Evolutionary conservation across 2,113 vertebrate genomes (phyloP).

Genomic region (Parus major): DNA sequence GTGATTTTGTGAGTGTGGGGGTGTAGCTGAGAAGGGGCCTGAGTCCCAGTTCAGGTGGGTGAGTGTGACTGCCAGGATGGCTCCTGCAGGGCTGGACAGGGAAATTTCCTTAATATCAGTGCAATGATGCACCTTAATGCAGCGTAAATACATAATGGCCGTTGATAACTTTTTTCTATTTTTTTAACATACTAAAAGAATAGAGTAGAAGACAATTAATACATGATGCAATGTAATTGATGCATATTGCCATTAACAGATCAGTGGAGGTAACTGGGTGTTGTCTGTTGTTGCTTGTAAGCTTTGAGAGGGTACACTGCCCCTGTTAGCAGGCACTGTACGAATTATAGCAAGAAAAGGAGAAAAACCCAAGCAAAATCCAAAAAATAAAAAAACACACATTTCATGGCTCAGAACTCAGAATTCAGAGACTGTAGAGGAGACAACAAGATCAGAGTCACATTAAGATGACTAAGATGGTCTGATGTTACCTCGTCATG

Average conservation of each 20-base stretch:
- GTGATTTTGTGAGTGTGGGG: neutral
- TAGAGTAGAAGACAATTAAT: neutral
- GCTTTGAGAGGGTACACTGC: neutral
- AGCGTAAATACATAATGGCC: neutral
- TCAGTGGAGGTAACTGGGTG: rapidly evolving
- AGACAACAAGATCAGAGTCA: neutral
- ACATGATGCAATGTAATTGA: neutral
- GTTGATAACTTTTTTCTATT: neutral
- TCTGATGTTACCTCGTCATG: neutral
- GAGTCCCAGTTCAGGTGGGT: neutral
- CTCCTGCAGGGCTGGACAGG: neutral
- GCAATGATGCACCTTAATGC: too few species aligned
- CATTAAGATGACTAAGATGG: neutral
- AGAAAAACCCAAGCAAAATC: neutral
- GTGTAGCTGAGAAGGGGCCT: neutral
- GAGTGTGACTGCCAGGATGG: neutral
- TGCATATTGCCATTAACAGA: neutral
- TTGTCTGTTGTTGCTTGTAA: neutral
- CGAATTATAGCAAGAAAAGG: neutral
- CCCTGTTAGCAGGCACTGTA: neutral
- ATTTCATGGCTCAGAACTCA: neutral
- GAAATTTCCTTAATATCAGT: neutral
- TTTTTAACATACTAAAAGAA: neutral
- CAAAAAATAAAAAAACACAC: neutral
- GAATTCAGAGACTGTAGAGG: neutral